Conservation (phyloP, 2,888 invertebrate genomes). For the Dyspetes luteomarginatus region DNA sequence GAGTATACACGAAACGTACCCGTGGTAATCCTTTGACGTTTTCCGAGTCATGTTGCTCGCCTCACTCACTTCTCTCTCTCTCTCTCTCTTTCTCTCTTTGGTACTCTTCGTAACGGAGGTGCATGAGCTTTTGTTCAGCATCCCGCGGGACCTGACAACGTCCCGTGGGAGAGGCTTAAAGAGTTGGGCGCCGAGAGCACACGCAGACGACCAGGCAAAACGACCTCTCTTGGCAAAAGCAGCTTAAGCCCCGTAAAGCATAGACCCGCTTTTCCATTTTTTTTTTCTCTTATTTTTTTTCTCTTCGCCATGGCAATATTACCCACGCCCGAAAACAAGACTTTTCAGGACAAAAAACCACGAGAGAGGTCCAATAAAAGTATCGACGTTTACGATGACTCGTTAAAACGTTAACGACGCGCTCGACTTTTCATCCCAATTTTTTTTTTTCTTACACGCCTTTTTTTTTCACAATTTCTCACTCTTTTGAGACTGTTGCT, state of each 20-base stretch:
- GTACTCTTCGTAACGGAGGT: constrained; percentile 33
- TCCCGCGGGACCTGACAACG: constrained; percentile 73
- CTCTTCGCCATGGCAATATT: constrained; percentile 17
- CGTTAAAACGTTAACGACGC: constrained; percentile 52
- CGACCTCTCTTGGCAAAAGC: constrained; percentile 28
- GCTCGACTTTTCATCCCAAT: constrained; percentile 11
- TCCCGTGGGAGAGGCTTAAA: constrained; percentile 77
- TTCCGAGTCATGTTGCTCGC: constrained; percentile 75
- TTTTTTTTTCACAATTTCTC: not conserved
- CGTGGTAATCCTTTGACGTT: constrained; percentile 78
- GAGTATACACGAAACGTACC: constrained; percentile 61
- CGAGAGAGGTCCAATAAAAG: constrained; percentile 42
- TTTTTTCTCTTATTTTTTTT: constrained; percentile 25
- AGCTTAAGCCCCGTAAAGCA: constrained; percentile 48
- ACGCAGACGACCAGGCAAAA: constrained; percentile 33
- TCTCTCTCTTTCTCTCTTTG: constrained; percentile 29
- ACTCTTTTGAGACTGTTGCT: not conserved
- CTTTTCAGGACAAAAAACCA: constrained; percentile 37
- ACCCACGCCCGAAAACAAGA: constrained; percentile 26
- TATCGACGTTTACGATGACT: constrained; percentile 55
- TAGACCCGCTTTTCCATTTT: constrained; percentile 42
- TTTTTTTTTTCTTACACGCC: constrained; percentile 1
- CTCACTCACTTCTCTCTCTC: constrained; percentile 5
- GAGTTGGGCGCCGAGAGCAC: constrained; percentile 70
- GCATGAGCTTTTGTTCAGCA: constrained; percentile 70